Percentiles rank a stretch among this genome's conserved stretches.
Conservation (phyloP, 2,797 vertebrate species). For the Sphenodon punctatus region DNA sequence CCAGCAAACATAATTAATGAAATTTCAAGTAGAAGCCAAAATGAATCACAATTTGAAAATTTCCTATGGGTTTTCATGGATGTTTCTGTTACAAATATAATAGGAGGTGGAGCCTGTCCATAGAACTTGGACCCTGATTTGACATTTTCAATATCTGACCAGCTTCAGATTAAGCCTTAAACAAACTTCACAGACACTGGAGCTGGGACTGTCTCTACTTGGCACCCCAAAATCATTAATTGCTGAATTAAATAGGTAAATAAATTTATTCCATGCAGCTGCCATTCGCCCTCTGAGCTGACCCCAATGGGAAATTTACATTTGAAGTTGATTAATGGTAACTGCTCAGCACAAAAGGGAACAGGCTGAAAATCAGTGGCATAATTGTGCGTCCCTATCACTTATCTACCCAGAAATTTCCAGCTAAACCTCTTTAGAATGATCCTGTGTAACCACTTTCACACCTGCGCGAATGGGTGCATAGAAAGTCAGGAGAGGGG, state of each 20-base stretch:
- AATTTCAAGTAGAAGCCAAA: not conserved
- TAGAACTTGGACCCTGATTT: not conserved
- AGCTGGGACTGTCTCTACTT: not conserved
- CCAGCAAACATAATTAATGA: not conserved
- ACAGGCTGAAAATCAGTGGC: no score
- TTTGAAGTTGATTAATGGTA: not conserved
- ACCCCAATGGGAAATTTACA: not conserved
- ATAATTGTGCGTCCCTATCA: no score
- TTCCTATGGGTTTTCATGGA: not conserved
- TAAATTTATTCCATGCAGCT: not conserved
- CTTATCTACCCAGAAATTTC: no score
- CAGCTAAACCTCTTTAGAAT: no score
- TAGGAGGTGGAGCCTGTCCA: slow-evolving; percentile 3
- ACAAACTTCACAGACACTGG: not conserved
- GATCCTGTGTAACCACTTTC: no score
- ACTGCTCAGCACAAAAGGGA: not conserved
- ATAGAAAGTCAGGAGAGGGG: no score
- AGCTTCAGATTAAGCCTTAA: not conserved
- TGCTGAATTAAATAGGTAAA: not conserved
- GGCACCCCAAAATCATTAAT: not conserved
- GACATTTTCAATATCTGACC: not conserved
- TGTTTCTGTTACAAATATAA: slow-evolving; percentile 12
- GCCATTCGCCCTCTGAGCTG: not conserved
- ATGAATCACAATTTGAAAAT: slow-evolving; percentile 6
- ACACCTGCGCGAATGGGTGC: no score